These are phyloP conservation scores for Proteles cristata DNA, from an alignment of 2,113 vertebrate species.

Conservation along the genomic window DNA sequence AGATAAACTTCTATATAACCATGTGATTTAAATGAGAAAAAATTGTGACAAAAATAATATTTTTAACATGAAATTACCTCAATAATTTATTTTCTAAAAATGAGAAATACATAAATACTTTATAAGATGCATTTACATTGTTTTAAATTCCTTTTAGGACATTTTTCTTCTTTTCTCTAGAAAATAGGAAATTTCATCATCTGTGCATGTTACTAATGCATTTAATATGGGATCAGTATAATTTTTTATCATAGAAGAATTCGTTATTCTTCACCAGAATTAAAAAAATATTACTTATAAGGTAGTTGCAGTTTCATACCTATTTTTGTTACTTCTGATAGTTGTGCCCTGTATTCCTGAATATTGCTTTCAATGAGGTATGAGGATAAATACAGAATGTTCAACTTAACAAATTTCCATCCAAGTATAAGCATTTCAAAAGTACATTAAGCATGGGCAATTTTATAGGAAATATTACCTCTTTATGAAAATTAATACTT, in stretches of 20 bases:
- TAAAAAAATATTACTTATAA: not conserved
- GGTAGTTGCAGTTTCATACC: not conserved
- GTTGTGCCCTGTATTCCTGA: not conserved
- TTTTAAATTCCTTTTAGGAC: not conserved
- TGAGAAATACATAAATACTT: not conserved
- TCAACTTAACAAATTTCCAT: not conserved
- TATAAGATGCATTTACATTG: conserved; percentile 34
- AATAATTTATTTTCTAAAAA: conserved; percentile 41
- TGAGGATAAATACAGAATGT: not conserved
- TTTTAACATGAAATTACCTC: not conserved
- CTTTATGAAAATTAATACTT: not conserved
- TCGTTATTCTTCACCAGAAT: not conserved
- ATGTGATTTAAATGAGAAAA: conserved; percentile 16
- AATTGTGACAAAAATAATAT: not conserved
- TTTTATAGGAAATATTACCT: not conserved
- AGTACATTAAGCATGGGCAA: not conserved
- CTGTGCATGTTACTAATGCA: not conserved
- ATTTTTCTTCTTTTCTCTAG: not conserved
- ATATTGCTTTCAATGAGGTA: not conserved
- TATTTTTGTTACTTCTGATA: not conserved
- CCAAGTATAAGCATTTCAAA: not conserved
- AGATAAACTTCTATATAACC: not conserved
- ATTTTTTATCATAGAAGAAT: not conserved
- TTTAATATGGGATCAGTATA: not conserved
- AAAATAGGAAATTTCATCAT: not conserved